Percentiles rank a stretch among this genome's conserved stretches.
These are phyloP conservation scores for Sciaenops ocellatus DNA, from an alignment of 2,797 vertebrate species.

Conservation along the genomic window DNA sequence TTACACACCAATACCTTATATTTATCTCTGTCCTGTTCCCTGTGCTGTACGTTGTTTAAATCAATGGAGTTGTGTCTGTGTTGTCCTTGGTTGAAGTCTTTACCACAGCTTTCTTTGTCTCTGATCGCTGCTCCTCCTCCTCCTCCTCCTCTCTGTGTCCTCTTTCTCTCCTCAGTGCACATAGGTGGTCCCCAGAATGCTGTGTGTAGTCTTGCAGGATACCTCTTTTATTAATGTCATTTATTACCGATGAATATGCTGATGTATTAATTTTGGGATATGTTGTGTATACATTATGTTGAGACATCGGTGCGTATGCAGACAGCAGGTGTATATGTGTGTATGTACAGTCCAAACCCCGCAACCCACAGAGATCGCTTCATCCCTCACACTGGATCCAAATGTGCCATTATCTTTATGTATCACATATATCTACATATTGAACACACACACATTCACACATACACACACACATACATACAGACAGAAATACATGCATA, in stretches of 20 bases:
- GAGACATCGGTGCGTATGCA: constrained; percentile 64
- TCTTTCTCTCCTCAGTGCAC: constrained; percentile 67
- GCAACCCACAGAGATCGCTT: constrained; percentile 68
- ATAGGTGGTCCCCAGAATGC: constrained; percentile 78
- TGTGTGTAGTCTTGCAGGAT: constrained; percentile 76
- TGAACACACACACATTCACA: constrained; percentile 54
- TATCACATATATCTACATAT: constrained; percentile 72
- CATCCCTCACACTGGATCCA: constrained; percentile 86
- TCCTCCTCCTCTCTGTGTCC: constrained; percentile 44
- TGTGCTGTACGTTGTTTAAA: constrained; percentile 54
- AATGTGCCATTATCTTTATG: constrained; percentile 85
- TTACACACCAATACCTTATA: constrained; percentile 56
- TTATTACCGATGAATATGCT: constrained; percentile 74
- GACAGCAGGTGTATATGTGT: constrained; percentile 69
- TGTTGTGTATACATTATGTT: constrained; percentile 72
- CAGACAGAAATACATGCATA: constrained; percentile 71
- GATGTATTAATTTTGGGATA: constrained; percentile 77
- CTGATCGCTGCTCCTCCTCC: constrained; percentile 51
- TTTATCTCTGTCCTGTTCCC: constrained; percentile 48
- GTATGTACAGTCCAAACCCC: constrained; percentile 68
- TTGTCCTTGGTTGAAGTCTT: constrained; percentile 67
- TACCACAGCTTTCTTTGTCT: constrained; percentile 64
- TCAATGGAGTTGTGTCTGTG: constrained; percentile 64
- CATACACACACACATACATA: constrained; percentile 46
- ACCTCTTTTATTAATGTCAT: constrained; percentile 76